Percentiles rank a stretch among this genome's conserved stretches.
These are phyloP conservation scores for Sebastes baramenuke DNA, from an alignment of 2,797 vertebrate genomes.

Conservation along the genomic window DNA sequence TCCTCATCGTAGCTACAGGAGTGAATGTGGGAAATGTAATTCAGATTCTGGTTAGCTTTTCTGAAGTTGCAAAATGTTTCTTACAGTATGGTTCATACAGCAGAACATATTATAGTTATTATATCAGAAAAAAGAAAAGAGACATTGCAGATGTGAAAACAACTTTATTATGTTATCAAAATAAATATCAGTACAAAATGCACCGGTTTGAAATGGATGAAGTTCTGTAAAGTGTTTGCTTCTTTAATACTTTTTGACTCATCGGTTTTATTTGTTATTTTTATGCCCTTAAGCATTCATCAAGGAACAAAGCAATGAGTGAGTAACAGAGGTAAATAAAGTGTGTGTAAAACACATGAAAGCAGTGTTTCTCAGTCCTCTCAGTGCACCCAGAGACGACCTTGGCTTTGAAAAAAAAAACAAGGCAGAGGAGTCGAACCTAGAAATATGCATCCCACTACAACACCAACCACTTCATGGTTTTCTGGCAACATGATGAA, in stretches of 20 bases:
- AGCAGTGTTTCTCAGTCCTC: not conserved
- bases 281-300: not conserved
- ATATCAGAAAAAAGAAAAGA: not conserved
- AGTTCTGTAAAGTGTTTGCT: not conserved
- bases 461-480: constrained; percentile 1
- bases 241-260: not conserved
- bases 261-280: not conserved
- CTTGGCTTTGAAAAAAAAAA: constrained; percentile 56
- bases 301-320: not conserved
- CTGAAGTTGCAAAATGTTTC: not conserved
- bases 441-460: constrained; percentile 14
- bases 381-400: constrained; percentile 17
- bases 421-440: constrained; percentile 6
- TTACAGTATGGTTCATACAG: not conserved
- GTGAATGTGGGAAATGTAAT: not conserved
- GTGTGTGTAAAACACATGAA: constrained; percentile 26
- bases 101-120: not conserved
- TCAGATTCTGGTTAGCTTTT: no score
- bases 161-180: not conserved
- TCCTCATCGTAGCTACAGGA: not conserved
- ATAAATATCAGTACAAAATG: not conserved
- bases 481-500: constrained; percentile 53
- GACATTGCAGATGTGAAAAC: not conserved
- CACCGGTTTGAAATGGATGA: not conserved
- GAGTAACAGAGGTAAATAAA: constrained; percentile 10